These are phyloP conservation scores for Amphipyra berbera DNA, from an alignment of 2,888 invertebrate genomes.

Conservation along the genomic window DNA sequence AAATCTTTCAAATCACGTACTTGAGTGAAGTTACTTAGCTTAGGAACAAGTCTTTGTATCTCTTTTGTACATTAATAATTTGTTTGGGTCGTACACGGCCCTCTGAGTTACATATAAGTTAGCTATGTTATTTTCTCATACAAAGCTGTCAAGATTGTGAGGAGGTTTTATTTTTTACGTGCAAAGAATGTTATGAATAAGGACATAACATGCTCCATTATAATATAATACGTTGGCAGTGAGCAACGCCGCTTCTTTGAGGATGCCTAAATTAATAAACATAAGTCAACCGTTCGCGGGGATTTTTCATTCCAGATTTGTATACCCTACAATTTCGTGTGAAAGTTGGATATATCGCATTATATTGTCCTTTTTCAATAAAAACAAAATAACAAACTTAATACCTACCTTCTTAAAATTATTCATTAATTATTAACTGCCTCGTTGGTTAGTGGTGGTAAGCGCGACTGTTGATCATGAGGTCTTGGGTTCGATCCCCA, in stretches of 20 bases:
- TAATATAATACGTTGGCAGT: conserved; percentile 69
- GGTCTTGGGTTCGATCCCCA: too few species aligned
- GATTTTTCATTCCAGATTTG: conserved; percentile 29
- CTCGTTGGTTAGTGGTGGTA: too few species aligned
- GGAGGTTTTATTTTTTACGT: conserved; percentile 85
- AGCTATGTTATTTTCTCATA: conserved; percentile 78
- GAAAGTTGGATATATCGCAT: conserved; percentile 9
- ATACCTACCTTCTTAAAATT: too few species aligned
- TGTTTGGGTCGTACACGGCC: conserved; percentile 73
- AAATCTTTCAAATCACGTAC: conserved; percentile 82
- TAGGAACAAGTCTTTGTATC: conserved; percentile 78
- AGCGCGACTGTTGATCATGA: too few species aligned
- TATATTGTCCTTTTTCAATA: not conserved
- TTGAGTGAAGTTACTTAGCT: conserved; percentile 77
- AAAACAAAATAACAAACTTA: too few species aligned
- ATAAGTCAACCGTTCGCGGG: conserved; percentile 62
- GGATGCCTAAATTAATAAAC: conserved; percentile 72
- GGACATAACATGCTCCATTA: conserved; percentile 73
- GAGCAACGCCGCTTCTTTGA: conserved; percentile 60
- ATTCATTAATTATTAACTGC: too few species aligned
- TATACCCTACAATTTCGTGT: not conserved
- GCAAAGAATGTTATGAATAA: conserved; percentile 81
- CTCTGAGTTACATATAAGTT: conserved; percentile 77
- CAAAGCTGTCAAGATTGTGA: conserved; percentile 79
- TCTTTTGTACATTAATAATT: conserved; percentile 84